Percentiles rank a stretch among this genome's conserved stretches.
Conservation (phyloP, 1,140 invertebrate genomes). For the Triops longicaudatus region DNA sequence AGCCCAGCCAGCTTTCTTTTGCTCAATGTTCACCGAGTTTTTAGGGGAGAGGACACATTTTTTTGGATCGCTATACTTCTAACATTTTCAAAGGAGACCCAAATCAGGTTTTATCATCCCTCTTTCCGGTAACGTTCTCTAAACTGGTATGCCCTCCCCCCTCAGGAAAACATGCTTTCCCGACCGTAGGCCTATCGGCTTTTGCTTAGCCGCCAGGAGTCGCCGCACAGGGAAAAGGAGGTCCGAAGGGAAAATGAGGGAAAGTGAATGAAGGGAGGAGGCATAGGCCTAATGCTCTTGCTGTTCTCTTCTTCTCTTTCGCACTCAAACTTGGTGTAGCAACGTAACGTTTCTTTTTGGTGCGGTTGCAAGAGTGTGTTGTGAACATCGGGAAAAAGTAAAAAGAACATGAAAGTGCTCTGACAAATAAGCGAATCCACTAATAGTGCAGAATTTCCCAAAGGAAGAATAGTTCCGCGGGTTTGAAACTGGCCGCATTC, state of each 20-base stretch:
- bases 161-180: background rate
- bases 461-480: background rate
- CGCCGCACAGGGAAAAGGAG: background rate
- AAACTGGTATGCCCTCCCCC: background rate
- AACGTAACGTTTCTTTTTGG: constrained; percentile 15
- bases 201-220: background rate
- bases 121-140: background rate
- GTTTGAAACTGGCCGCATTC: background rate
- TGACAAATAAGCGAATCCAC: background rate
- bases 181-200: background rate
- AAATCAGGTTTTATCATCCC: background rate
- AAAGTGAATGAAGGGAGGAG: background rate
- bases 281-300: background rate
- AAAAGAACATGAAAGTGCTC: background rate
- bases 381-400: background rate
- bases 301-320: background rate
- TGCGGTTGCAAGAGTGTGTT: background rate
- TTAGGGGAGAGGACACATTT: background rate
- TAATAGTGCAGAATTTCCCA: background rate
- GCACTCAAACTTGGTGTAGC: constrained; percentile 6
- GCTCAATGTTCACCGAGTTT: background rate
- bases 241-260: background rate
- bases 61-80: background rate
- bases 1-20: background rate
- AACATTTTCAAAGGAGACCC: background rate